Conservation (phyloP, 2,797 vertebrate species). For the Smutsia temminckii region DNA sequence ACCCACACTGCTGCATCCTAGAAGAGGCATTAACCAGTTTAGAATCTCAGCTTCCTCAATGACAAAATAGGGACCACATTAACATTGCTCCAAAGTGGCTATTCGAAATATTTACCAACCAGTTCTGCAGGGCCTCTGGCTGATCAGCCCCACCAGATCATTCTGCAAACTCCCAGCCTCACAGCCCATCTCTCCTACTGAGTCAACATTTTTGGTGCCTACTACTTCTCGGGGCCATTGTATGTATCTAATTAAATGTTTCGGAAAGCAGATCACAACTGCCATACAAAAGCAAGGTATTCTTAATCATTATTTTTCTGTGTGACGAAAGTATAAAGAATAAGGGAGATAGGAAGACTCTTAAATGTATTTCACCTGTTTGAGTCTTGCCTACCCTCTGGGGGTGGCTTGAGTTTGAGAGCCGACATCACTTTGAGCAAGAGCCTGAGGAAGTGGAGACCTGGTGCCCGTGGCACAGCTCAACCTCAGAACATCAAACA, state of each 20-base stretch:
- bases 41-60: constrained; percentile 40
- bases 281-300: not conserved
- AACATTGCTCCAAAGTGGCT: not conserved
- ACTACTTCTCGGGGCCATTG: not conserved
- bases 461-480: not conserved
- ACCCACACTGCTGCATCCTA: constrained; percentile 30
- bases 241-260: not conserved
- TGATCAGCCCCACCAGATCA: not conserved
- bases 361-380: not conserved
- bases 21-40: constrained; percentile 59
- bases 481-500: not conserved
- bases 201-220: not conserved
- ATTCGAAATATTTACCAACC: not conserved
- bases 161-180: not conserved
- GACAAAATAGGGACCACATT: constrained; percentile 50
- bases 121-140: not conserved
- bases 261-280: not conserved
- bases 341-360: not conserved
- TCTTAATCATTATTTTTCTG: not conserved
- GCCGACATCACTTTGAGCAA: not conserved
- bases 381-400: not conserved
- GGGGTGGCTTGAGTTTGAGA: not conserved
- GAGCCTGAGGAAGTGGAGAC: not conserved
- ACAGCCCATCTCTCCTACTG: not conserved
- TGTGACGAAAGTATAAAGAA: not conserved